Percentiles rank a stretch among this genome's conserved stretches.
Evolutionary conservation across 2,113 vertebrate species (phyloP).

Genomic region (Mobula birostris): DNA sequence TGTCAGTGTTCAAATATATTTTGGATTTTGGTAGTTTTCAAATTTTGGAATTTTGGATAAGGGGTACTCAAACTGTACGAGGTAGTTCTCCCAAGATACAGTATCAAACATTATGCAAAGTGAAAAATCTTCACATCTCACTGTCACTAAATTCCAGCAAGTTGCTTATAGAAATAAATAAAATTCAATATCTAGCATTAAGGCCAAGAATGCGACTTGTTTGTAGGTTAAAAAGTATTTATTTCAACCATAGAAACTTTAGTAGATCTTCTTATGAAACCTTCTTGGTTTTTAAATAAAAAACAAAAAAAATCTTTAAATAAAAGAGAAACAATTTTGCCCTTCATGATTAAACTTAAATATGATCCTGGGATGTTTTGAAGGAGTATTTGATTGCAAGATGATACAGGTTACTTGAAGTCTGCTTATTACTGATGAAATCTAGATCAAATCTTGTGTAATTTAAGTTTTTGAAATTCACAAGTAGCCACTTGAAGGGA

Average conservation of each 20-base stretch:
- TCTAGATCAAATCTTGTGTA: not conserved
- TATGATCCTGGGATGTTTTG: not conserved
- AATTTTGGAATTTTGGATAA: too few species aligned
- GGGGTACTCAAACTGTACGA: too few species aligned
- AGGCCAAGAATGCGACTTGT: not conserved
- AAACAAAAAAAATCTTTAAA: not conserved
- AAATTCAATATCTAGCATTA: not conserved
- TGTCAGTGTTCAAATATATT: too few species aligned
- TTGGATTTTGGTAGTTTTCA: too few species aligned
- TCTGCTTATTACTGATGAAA: not conserved
- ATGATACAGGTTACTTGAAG: not conserved
- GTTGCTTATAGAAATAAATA: not conserved
- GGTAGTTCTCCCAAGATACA: not conserved
- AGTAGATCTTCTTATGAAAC: not conserved
- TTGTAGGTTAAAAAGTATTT: not conserved
- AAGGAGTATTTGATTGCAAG: not conserved
- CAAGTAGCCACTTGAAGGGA: not conserved
- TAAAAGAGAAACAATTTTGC: not conserved
- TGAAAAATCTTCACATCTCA: not conserved
- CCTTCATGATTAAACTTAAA: not conserved
- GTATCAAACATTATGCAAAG: not conserved
- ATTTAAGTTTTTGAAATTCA: not conserved
- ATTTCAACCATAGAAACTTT: not conserved
- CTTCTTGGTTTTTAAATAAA: not conserved
- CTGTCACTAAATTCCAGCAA: not conserved